Conservation (phyloP, 2,113 vertebrate genomes). For the Zeus faber region DNA sequence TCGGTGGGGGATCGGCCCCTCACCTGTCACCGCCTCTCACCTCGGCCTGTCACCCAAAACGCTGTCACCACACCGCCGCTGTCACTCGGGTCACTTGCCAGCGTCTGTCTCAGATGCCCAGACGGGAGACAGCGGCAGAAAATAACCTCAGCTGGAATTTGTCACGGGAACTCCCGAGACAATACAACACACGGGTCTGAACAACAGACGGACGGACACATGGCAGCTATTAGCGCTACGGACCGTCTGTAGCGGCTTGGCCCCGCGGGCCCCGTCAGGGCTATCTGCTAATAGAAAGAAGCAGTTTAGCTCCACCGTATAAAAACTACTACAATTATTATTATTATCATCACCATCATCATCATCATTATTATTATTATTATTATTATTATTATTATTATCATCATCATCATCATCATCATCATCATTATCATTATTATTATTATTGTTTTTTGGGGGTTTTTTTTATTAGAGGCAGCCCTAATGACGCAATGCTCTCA, state of each 20-base stretch:
- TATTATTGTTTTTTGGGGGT: too few species aligned
- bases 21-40: constrained; percentile 51
- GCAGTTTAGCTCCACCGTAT: too few species aligned
- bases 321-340: too few species aligned
- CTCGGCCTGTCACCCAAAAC: constrained; percentile 27
- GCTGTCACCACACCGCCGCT: constrained; percentile 26
- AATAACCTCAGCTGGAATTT: constrained; percentile 67
- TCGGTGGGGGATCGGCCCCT: constrained; percentile 31
- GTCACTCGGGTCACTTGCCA: constrained; percentile 27
- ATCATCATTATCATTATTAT: too few species aligned
- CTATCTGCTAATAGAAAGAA: constrained; percentile 18
- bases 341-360: too few species aligned
- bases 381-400: too few species aligned
- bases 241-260: constrained; percentile 33
- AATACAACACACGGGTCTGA: constrained; percentile 43
- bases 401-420: too few species aligned
- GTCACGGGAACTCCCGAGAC: constrained; percentile 53
- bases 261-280: constrained; percentile 19
- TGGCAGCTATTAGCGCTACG: constrained; percentile 56
- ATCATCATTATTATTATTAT: too few species aligned
- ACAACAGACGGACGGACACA: constrained; percentile 38
- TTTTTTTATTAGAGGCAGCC: too few species aligned
- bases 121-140: constrained; percentile 64
- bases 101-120: constrained; percentile 49
- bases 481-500: too few species aligned